Percentiles rank a stretch among this genome's conserved stretches.
Evolutionary conservation across 2,888 invertebrate species (phyloP).

Genomic region (Synanthedon vespiformis): DNA sequence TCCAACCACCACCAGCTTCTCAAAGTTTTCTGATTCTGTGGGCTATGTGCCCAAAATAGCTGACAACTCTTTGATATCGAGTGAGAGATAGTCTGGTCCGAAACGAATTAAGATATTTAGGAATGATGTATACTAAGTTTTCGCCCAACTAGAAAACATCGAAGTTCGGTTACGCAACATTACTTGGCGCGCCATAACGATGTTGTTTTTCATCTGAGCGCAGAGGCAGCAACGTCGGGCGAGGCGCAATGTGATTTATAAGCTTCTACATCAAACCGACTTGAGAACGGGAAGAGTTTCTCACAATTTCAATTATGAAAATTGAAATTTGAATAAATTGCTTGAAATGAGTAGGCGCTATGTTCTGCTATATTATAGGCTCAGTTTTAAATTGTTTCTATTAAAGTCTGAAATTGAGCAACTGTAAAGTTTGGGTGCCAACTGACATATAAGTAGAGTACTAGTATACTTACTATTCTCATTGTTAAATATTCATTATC

Average conservation of each 20-base stretch:
- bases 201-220: conserved; percentile 40
- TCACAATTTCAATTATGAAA: conserved; percentile 29
- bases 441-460: too few relatives aligned
- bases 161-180: conserved; percentile 12
- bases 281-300: conserved; percentile 28
- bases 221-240: conserved; percentile 19
- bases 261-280: conserved; percentile 25
- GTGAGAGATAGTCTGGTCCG: too few relatives aligned
- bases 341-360: background rate
- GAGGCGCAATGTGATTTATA: conserved; percentile 35
- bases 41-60: too few relatives aligned
- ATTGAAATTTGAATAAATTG: conserved; percentile 18
- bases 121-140: background rate
- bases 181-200: conserved; percentile 26
- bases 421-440: too few relatives aligned
- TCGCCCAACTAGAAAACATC: background rate
- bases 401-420: background rate
- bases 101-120: background rate
- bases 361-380: background rate
- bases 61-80: too few relatives aligned
- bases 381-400: background rate
- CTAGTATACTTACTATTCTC: too few relatives aligned
- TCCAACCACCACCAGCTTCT: too few relatives aligned
- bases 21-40: too few relatives aligned
- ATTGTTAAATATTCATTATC: too few relatives aligned